Conservation (phyloP, 2,797 vertebrate genomes). For the Coendou prehensilis region DNA sequence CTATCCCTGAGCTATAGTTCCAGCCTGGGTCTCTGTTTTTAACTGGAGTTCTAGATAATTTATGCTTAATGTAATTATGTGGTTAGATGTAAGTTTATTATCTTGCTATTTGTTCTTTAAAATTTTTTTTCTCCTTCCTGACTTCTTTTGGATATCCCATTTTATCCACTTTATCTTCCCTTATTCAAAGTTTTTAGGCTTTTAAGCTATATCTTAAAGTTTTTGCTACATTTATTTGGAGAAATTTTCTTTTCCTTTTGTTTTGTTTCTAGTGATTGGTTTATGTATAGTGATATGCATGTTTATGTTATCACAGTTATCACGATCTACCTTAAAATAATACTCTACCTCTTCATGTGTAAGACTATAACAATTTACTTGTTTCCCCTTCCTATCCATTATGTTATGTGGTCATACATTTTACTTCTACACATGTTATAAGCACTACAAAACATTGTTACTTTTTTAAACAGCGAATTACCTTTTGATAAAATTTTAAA, state of each 20-base stretch:
- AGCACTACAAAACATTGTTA: background rate
- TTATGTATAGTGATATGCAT: background rate
- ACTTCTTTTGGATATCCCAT: background rate
- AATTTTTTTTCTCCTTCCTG: background rate
- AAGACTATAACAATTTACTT: background rate
- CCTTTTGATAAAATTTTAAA: slow-evolving; percentile 58
- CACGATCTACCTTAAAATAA: background rate
- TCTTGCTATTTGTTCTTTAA: background rate
- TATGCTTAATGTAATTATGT: background rate
- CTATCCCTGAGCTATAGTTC: background rate
- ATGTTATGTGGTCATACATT: background rate
- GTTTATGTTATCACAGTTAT: background rate
- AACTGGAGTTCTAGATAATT: background rate
- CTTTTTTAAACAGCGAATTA: slow-evolving; percentile 52
- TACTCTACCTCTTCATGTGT: background rate
- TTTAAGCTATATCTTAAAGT: background rate
- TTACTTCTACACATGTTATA: background rate
- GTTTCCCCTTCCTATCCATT: background rate
- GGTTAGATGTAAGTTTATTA: background rate
- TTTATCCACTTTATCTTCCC: background rate
- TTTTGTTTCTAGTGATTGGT: background rate
- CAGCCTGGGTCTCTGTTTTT: background rate
- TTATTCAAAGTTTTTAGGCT: background rate
- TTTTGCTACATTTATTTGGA: slow-evolving; percentile 5
- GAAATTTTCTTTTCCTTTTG: background rate